Evolutionary conservation across 64 coral and sea anemone species (phyloP).

Genomic region (Actinia tenebrosa): DNA sequence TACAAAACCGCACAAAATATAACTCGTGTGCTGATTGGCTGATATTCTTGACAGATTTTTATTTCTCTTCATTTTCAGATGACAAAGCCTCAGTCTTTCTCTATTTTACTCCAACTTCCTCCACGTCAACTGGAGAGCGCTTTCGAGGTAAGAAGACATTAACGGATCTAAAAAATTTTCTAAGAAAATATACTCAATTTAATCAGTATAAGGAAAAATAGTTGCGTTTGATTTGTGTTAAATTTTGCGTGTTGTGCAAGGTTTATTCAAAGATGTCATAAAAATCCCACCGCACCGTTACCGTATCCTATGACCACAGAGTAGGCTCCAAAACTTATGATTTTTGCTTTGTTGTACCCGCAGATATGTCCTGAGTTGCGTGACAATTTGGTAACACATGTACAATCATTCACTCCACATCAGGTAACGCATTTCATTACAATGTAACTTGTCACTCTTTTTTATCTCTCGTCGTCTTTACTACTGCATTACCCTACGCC

Average conservation of each 20-base stretch:
- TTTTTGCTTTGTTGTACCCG: not conserved
- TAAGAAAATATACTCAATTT: no score
- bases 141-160: conserved; percentile 70
- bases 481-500: not conserved
- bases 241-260: no score
- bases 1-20: not conserved
- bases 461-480: no score
- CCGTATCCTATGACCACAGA: no score
- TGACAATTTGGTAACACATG: conserved; percentile 82
- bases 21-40: not conserved
- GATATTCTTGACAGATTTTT: not conserved
- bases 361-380: conserved; percentile 90
- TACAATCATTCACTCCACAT: conserved; percentile 96
- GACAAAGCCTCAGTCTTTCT: conserved; percentile 98
- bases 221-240: no score
- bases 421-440: conserved; percentile 53
- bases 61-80: conserved; percentile 70
- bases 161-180: not conserved
- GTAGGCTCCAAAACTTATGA: no score
- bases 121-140: conserved; percentile 92
- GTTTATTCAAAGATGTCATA: no score
- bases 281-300: no score
- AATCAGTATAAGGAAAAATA: no score
- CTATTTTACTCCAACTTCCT: conserved; percentile 90
- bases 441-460: not conserved